These are phyloP conservation scores for Sarcophaga bullata DNA, from an alignment of 1,140 invertebrate species.

Conservation along the genomic window DNA sequence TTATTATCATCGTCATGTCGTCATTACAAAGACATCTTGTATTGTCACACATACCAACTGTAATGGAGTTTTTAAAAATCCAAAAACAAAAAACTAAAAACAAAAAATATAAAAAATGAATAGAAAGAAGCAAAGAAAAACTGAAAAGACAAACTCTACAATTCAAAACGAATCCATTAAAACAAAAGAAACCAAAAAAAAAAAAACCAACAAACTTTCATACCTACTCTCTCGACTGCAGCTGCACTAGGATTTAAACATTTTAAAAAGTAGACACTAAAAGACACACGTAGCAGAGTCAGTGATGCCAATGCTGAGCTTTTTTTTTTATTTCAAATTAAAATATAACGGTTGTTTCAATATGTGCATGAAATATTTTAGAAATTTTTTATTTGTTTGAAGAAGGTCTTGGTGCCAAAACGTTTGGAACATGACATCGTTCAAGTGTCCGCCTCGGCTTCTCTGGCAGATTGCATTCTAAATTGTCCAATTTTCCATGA, in stretches of 20 bases:
- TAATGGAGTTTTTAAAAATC: slow-evolving; percentile 23
- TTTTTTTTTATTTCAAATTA: too few species aligned
- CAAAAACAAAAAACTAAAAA: neutral
- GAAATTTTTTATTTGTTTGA: too few species aligned
- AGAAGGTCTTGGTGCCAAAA: too few species aligned
- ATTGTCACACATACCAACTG: slow-evolving; percentile 30
- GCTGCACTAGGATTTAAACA: neutral
- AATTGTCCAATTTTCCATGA: too few species aligned
- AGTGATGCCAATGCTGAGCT: too few species aligned
- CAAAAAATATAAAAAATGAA: neutral
- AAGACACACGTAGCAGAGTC: neutral
- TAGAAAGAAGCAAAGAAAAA: slow-evolving; percentile 8
- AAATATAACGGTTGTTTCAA: too few species aligned
- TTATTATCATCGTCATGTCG: slow-evolving; percentile 30
- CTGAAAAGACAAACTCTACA: neutral
- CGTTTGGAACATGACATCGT: too few species aligned
- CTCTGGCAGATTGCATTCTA: too few species aligned
- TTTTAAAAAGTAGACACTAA: neutral
- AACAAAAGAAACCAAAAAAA: neutral
- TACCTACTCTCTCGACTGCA: neutral
- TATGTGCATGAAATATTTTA: too few species aligned
- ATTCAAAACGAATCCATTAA: neutral
- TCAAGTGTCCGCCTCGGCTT: too few species aligned
- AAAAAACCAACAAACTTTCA: slow-evolving; percentile 20
- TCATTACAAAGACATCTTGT: slow-evolving; percentile 32